Percentiles rank a stretch among this genome's conserved stretches.
Conservation (phyloP, 2,888 invertebrate genomes). For the Trichacis sp. region DNA sequence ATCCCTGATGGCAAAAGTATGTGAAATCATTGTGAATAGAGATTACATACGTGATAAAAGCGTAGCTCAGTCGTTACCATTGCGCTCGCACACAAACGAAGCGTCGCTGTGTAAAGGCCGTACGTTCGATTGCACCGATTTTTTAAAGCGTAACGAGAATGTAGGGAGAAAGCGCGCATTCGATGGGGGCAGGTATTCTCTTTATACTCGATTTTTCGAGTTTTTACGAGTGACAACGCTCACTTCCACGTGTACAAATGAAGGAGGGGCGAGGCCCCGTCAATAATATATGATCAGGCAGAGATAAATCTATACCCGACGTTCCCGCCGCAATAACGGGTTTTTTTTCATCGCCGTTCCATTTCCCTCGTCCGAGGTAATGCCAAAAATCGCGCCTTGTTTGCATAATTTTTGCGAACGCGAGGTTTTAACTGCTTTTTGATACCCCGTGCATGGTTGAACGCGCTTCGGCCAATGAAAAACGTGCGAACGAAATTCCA, state of each 20-base stretch:
- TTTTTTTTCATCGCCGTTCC: no score
- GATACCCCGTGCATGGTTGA: no score
- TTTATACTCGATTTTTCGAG: slow-evolving; percentile 67
- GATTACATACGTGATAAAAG: slow-evolving; percentile 66
- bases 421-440: no score
- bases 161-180: slow-evolving; percentile 55
- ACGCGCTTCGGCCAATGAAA: not conserved
- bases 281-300: slow-evolving; percentile 69
- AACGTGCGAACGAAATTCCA: slow-evolving; percentile 32
- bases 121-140: slow-evolving; percentile 47
- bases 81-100: slow-evolving; percentile 32
- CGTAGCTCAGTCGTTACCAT: slow-evolving; percentile 39
- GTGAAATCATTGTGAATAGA: slow-evolving; percentile 66
- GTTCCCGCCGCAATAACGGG: not conserved
- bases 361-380: no score
- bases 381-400: not conserved
- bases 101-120: slow-evolving; percentile 45
- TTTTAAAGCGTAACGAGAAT: slow-evolving; percentile 51
- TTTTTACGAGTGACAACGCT: slow-evolving; percentile 65
- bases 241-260: slow-evolving; percentile 59
- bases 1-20: slow-evolving; percentile 67
- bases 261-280: slow-evolving; percentile 64
- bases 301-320: slow-evolving; percentile 63
- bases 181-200: slow-evolving; percentile 57
- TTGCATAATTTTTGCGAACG: not conserved